Evolutionary conservation across 2,113 vertebrate species (phyloP).

Genomic region (Anoplopoma fimbria): DNA sequence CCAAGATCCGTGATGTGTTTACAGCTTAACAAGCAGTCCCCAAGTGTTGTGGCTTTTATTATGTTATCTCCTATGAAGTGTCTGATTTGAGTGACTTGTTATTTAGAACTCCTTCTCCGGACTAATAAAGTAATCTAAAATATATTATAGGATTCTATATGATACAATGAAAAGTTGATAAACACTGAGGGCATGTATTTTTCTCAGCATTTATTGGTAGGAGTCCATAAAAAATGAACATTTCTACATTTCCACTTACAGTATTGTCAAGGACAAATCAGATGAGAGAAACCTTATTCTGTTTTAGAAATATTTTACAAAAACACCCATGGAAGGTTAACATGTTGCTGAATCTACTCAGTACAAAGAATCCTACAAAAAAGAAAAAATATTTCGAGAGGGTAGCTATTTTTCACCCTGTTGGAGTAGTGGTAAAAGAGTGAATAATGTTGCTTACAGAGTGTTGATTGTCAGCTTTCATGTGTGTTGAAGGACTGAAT

Average conservation of each 20-base stretch:
- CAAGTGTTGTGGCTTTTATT: background rate
- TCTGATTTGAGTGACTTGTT: background rate
- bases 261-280: conserved; percentile 18
- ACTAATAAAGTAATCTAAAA: background rate
- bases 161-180: background rate
- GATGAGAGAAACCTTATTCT: background rate
- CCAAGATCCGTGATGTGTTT: background rate
- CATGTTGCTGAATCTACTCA: conserved; percentile 34
- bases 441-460: conserved; percentile 8
- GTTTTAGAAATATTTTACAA: conserved; percentile 28
- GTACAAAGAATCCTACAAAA: conserved; percentile 26
- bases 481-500: conserved; percentile 16
- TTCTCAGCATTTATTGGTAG: conserved; percentile 66
- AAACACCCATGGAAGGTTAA: conserved; percentile 20
- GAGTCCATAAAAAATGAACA: conserved; percentile 69
- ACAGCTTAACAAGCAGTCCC: background rate
- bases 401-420: background rate
- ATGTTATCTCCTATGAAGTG: background rate
- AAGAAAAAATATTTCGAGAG: conserved; percentile 9
- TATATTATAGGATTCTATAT: background rate
- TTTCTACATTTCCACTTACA: conserved; percentile 46
- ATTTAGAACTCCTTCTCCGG: background rate
- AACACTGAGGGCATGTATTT: background rate
- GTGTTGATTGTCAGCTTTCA: conserved; percentile 9
- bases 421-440: background rate